Evolutionary conservation across 2,797 vertebrate genomes (phyloP).

Genomic region (Labeo calbasu): DNA sequence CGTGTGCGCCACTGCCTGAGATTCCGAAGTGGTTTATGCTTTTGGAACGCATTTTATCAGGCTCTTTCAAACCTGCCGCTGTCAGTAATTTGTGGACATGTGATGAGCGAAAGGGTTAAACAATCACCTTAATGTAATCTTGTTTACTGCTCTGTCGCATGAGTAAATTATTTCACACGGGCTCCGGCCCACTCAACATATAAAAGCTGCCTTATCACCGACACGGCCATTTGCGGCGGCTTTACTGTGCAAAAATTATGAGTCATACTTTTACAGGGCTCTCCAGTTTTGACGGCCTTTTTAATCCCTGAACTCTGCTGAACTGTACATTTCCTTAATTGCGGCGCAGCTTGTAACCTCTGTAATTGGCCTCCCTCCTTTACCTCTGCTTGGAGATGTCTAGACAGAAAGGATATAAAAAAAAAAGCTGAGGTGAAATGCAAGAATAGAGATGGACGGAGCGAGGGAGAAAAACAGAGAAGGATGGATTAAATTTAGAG

Average conservation of each 20-base stretch:
- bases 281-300: constrained; percentile 63
- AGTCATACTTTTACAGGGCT: constrained; percentile 74
- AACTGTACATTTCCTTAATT: constrained; percentile 78
- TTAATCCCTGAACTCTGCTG: constrained; percentile 71
- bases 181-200: constrained; percentile 42
- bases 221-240: constrained; percentile 58
- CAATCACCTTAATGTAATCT: constrained; percentile 68
- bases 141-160: constrained; percentile 58
- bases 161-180: constrained; percentile 64
- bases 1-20: constrained; percentile 4
- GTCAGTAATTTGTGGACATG: constrained; percentile 53
- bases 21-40: constrained; percentile 20
- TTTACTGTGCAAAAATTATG: constrained; percentile 69
- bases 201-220: constrained; percentile 61
- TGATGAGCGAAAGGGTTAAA: constrained; percentile 64
- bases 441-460: constrained; percentile 40
- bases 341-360: constrained; percentile 68
- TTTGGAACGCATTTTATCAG: constrained; percentile 37
- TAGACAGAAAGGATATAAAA: constrained; percentile 52
- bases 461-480: constrained; percentile 9
- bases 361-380: constrained; percentile 68
- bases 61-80: constrained; percentile 21
- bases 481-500: constrained; percentile 24
- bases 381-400: constrained; percentile 57
- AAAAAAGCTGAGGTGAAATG: constrained; percentile 39